A percentile compares a stretch with the other conserved stretches of the same genome.
Evolutionary conservation across 2,113 vertebrate species (phyloP).

Genomic region (Sigmodon hispidus): DNA sequence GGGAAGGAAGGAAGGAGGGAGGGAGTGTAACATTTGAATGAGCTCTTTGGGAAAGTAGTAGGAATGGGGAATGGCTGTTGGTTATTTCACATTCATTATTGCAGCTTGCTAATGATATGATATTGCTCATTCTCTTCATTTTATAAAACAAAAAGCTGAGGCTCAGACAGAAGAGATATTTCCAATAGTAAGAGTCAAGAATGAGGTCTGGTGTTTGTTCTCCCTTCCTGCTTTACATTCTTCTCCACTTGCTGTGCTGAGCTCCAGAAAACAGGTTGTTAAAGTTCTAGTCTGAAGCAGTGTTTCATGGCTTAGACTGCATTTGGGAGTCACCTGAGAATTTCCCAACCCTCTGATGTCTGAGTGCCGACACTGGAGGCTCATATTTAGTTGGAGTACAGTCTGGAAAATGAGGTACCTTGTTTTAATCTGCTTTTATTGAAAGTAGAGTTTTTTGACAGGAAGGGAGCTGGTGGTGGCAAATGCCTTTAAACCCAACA

Average conservation of each 20-base stretch:
- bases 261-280: neutral
- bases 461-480: too few relatives aligned
- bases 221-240: neutral
- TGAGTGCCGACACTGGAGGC: neutral
- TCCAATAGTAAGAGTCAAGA: neutral
- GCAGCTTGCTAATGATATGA: too few relatives aligned
- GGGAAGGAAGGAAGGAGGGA: too few relatives aligned
- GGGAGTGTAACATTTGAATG: neutral
- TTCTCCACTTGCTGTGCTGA: neutral
- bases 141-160: conserved; percentile 15
- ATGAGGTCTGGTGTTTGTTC: neutral
- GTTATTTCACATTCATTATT: neutral
- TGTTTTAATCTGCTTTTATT: neutral
- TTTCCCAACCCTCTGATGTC: neutral
- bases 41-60: neutral
- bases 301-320: neutral
- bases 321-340: neutral
- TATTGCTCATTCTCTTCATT: neutral
- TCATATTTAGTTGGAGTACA: neutral
- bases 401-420: neutral
- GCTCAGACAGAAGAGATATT: neutral
- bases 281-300: neutral
- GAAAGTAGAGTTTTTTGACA: neutral
- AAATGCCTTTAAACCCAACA: too few relatives aligned
- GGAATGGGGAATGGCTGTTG: neutral